phyloP scores from a whole-genome alignment of 1,140 invertebrate species.

The Gryon sp. region DNA sequence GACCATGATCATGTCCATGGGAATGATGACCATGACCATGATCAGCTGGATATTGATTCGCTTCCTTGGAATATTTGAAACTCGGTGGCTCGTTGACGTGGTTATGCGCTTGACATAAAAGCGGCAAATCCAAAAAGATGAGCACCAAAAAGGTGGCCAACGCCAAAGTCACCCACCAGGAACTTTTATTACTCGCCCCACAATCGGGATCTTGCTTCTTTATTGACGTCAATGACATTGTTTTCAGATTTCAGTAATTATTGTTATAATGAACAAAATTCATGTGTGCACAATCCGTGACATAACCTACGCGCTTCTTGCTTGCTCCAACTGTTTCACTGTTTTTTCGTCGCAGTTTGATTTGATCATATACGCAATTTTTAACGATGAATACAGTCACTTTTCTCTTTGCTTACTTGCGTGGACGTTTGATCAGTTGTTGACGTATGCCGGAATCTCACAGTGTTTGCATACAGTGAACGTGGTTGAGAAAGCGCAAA shows the following conservation, averaged over 20 bases:
- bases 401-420: too few species aligned
- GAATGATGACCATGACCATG: constrained; percentile 61
- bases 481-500: too few species aligned
- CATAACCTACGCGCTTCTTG: constrained; percentile 17
- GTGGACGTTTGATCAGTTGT: too few species aligned
- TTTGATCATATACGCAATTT: too few species aligned
- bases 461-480: too few species aligned
- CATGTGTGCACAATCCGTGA: constrained; percentile 2
- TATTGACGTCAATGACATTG: constrained; percentile 1
- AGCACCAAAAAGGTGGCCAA: constrained; percentile 70
- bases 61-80: constrained; percentile 87
- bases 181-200: neutral
- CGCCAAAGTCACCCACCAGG: constrained; percentile 57
- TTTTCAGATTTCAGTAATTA: neutral
- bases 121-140: constrained; percentile 76
- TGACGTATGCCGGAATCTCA: too few species aligned
- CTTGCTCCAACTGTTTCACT: too few species aligned
- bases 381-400: too few species aligned
- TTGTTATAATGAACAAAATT: too few species aligned
- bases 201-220: neutral
- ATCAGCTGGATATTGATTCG: constrained; percentile 80
- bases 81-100: constrained; percentile 81
- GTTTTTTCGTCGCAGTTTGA: too few species aligned
- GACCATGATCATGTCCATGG: constrained; percentile 73
- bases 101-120: constrained; percentile 72